Conservation (phyloP, 2,888 invertebrate species). For the Agrochola macilenta region DNA sequence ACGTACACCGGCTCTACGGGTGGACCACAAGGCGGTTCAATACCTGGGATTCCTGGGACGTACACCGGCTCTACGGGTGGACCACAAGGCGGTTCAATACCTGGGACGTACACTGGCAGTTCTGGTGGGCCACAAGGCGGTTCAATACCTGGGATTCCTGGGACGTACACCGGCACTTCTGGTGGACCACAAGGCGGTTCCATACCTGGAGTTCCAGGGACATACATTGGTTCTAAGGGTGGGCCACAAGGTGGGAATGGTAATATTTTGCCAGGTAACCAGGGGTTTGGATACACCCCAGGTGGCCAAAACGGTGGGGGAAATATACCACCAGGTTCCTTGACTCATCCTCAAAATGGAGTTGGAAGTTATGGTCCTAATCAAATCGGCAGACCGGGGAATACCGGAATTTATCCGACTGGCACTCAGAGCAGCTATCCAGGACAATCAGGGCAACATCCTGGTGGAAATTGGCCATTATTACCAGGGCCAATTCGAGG, state of each 20-base stretch:
- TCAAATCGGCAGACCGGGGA: conserved; percentile 42
- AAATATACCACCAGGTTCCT: conserved; percentile 48
- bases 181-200: conserved; percentile 17
- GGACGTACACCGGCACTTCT: conserved; percentile 11
- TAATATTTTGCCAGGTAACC: conserved; percentile 39
- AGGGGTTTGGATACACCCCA: conserved; percentile 13
- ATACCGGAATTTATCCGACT: conserved; percentile 38
- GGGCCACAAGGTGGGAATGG: conserved; percentile 31
- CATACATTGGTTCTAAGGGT: conserved; percentile 18
- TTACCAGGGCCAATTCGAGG: conserved; percentile 65
- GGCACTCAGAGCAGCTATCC: conserved; percentile 28
- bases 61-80: conserved; percentile 10
- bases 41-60: conserved; percentile 10
- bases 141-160: conserved; percentile 14
- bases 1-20: neutral
- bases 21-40: conserved; percentile 2
- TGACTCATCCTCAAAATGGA: conserved; percentile 42
- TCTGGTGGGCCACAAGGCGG: conserved; percentile 14
- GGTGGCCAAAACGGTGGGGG: conserved; percentile 34
- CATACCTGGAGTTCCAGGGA: neutral
- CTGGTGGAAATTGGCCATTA: conserved; percentile 68
- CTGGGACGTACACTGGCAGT: conserved; percentile 21
- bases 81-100: conserved; percentile 8
- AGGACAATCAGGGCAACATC: conserved; percentile 31
- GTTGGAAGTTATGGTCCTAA: conserved; percentile 54